Percentiles rank a stretch among this genome's conserved stretches.
Conservation (phyloP, 1,140 invertebrate species). For the Nasonia vitripennis region DNA sequence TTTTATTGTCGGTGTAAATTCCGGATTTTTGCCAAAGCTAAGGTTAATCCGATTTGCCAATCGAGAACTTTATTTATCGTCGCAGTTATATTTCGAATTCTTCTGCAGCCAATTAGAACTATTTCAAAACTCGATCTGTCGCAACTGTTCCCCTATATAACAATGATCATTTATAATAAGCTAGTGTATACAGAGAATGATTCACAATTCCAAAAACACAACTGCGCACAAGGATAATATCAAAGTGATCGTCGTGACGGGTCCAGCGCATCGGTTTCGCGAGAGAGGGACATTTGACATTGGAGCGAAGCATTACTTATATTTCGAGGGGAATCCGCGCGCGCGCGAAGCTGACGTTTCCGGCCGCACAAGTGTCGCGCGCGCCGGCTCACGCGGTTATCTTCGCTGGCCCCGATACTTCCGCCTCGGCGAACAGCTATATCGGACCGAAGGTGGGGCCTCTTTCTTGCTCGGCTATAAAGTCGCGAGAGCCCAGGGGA, state of each 20-base stretch:
- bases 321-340: neutral
- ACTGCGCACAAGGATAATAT: too few species aligned
- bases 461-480: constrained; percentile 49
- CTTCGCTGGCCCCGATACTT: constrained; percentile 47
- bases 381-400: constrained; percentile 37
- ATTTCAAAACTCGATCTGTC: too few species aligned
- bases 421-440: constrained; percentile 32
- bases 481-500: constrained; percentile 17
- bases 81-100: neutral
- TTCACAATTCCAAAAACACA: too few species aligned
- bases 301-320: too few species aligned
- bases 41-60: neutral
- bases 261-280: too few species aligned
- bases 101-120: too few species aligned
- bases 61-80: neutral
- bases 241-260: too few species aligned
- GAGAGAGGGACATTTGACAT: too few species aligned
- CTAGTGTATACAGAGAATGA: too few species aligned
- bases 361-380: neutral
- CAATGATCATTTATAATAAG: too few species aligned
- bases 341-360: neutral
- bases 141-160: too few species aligned
- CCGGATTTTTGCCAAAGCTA: neutral
- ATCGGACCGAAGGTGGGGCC: constrained; percentile 33
- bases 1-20: constrained; percentile 21